Evolutionary conservation across 2,113 vertebrate species (phyloP).

Genomic region (Oryzias woworae): DNA sequence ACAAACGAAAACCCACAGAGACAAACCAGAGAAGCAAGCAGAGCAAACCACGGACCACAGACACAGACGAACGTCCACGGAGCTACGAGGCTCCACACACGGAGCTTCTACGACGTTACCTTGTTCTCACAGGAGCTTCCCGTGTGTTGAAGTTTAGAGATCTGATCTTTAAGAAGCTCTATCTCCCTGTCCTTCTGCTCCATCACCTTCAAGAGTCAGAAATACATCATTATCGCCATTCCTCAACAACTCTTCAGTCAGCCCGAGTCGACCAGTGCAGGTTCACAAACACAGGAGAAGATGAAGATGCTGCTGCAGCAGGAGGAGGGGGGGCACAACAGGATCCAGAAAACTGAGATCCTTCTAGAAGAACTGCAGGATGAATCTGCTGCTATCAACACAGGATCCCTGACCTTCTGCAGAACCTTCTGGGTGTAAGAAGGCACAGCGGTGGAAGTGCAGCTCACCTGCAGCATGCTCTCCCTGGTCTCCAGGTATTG

Average conservation of each 20-base stretch:
- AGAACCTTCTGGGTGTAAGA: no score
- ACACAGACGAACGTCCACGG: slow-evolving; percentile 56
- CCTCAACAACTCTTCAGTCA: slow-evolving; percentile 49
- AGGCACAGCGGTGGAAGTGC: no score
- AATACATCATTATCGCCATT: slow-evolving; percentile 79
- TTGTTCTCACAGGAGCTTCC: slow-evolving; percentile 84
- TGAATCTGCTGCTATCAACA: no score
- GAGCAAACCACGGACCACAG: slow-evolving; percentile 49
- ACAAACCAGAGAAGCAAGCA: slow-evolving; percentile 11
- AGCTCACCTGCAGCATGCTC: slow-evolving; percentile 84
- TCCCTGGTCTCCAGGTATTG: slow-evolving; percentile 87
- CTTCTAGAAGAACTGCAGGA: no score
- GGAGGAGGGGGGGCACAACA: no score
- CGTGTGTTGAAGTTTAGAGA: slow-evolving; percentile 85
- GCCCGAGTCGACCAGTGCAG: slow-evolving; percentile 11
- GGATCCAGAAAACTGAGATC: no score
- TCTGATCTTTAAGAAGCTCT: slow-evolving; percentile 85
- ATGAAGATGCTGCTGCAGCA: background rate
- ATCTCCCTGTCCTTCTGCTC: slow-evolving; percentile 90
- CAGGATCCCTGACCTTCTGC: no score
- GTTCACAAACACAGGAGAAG: slow-evolving; percentile 4
- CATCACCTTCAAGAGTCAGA: slow-evolving; percentile 86
- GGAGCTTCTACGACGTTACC: slow-evolving; percentile 77
- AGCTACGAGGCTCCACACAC: slow-evolving; percentile 45
- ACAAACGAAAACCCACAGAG: slow-evolving; percentile 28